Percentiles rank a stretch among this genome's conserved stretches.
phyloP scores from a whole-genome alignment of 2,797 vertebrate species.

The Falco columbarius region DNA sequence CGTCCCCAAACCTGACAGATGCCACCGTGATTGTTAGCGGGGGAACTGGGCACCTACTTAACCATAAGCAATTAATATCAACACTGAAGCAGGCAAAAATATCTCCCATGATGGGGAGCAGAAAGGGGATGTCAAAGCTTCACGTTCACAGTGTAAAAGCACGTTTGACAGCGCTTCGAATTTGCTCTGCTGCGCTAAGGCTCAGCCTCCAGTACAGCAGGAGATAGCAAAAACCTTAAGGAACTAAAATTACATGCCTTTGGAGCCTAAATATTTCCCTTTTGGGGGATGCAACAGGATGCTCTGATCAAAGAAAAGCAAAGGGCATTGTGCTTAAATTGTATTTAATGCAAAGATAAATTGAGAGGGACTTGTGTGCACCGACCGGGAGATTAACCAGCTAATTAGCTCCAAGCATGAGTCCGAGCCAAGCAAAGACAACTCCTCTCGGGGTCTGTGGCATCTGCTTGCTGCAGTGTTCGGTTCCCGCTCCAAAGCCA shows the following conservation, averaged over 20 bases:
- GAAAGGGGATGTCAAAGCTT: not conserved
- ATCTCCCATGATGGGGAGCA: not conserved
- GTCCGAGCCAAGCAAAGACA: not conserved
- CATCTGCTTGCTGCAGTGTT: conserved; percentile 72
- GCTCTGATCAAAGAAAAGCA: not conserved
- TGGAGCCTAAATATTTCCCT: not conserved
- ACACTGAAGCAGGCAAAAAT: conserved; percentile 64
- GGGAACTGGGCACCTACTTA: not conserved
- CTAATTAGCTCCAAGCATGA: not conserved
- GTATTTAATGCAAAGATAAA: not conserved
- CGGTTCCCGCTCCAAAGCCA: conserved; percentile 28
- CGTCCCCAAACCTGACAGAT: conserved; percentile 23
- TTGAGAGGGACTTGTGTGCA: not conserved
- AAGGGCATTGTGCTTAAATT: not conserved
- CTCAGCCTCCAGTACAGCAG: not conserved
- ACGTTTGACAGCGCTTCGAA: not conserved
- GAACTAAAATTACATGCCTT: not conserved
- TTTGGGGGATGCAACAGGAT: not conserved
- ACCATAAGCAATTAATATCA: conserved; percentile 18
- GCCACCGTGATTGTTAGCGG: conserved; percentile 19
- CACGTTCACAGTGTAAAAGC: not conserved
- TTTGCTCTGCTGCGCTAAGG: not conserved
- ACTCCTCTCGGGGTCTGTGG: not conserved
- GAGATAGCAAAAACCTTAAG: not conserved
- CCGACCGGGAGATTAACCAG: not conserved